Evolutionary conservation across 2,113 vertebrate species (phyloP), one percentile per base, ranked within the genome.

Genomic region (Epinephelus lanceolatus): DNA sequence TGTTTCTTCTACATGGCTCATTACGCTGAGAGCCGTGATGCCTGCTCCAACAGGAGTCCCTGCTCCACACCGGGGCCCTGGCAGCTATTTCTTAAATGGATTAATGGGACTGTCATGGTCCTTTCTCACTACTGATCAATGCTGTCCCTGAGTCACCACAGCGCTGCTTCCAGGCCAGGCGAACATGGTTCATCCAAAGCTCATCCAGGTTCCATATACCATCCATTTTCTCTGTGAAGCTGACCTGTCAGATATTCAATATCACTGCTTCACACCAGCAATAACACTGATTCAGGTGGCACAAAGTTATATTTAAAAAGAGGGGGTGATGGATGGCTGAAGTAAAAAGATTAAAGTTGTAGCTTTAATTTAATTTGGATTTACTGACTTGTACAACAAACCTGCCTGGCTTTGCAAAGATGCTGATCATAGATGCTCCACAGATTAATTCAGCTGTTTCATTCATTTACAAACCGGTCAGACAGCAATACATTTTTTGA

Each of bases 11-110:
- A 0, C 12, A 33, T 23, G 73, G 33, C 85, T 92, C 83, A 91
- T 92, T 89, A 91, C 19, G 85, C 89, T 87, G 5, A 91, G 85
- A 92, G 92, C 79, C 47, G 70, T 53, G 62, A 74, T 52, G 65
- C 56, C 4, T 14, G 14, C 78, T 75, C 78, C 19, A 49, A 49
- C 56, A 69, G 52, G 56, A 40, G 55, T 61, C 69, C 15, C 21
- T 5, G 55, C 55, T 53, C 81, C 45, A 25, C 51, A 7, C 79
- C 83, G 55, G 49, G 3, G 40, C 60, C 71, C 77, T 40, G 57
- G 57, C 59, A 78, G 77, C 23, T n/a, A 42, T 76, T 84, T 65
- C 69, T 89, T 87, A 77, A 80, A 69, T 71, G 45, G 78, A 91
- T 91, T 85, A 88, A 92, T 80, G 81, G 73, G 25, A 69, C 77